Percentiles rank a stretch among this genome's conserved stretches.
Conservation (phyloP, 2,797 vertebrate genomes). For the Menidia menidia region DNA sequence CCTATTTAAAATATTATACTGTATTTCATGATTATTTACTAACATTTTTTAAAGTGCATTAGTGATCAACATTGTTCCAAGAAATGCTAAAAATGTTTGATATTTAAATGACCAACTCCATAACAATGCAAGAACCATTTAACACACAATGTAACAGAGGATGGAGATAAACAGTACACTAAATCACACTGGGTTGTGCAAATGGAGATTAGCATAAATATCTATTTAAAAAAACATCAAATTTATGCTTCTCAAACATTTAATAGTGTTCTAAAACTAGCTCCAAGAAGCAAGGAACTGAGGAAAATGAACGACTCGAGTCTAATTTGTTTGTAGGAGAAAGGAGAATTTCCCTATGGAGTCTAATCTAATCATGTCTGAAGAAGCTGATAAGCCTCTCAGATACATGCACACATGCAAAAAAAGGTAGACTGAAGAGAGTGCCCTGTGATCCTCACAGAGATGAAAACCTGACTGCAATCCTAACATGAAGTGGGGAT, state of each 20-base stretch:
- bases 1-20: conserved; percentile 22
- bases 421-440: conserved; percentile 31
- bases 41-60: background rate
- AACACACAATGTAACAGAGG: background rate
- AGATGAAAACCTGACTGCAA: conserved; percentile 56
- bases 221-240: conserved; percentile 29
- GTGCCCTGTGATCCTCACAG: conserved; percentile 34
- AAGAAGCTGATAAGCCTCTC: conserved; percentile 51
- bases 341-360: conserved; percentile 50
- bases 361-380: conserved; percentile 39
- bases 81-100: conserved; percentile 10
- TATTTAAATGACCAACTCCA: background rate
- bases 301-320: conserved; percentile 54
- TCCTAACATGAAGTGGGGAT: conserved; percentile 47
- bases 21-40: conserved; percentile 22
- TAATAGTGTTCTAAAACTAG: conserved; percentile 32
- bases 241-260: conserved; percentile 29
- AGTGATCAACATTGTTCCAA: background rate
- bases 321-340: conserved; percentile 62
- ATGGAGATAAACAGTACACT: background rate
- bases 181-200: background rate
- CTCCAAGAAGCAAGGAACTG: conserved; percentile 37
- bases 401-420: conserved; percentile 50
- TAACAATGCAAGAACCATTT: background rate
- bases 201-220: conserved; percentile 16